Percentiles rank a stretch among this genome's conserved stretches.
Conservation (phyloP, 2,888 invertebrate species). For the Abscondita cerata region DNA sequence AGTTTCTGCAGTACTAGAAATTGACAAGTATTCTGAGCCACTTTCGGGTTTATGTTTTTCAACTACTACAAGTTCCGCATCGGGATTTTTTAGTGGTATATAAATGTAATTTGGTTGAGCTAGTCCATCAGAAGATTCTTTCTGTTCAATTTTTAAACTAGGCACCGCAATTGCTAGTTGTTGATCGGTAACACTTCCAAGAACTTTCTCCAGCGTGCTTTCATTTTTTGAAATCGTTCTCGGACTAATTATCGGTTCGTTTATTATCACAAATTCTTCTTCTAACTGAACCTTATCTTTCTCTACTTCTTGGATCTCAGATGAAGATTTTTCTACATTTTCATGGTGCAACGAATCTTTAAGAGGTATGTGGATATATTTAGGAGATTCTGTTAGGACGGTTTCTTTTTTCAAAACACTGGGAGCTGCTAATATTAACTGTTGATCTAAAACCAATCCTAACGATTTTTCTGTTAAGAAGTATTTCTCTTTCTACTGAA, state of each 20-base stretch:
- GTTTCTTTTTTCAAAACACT: constrained; percentile 9
- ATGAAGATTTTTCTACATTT: not conserved
- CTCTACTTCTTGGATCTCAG: not conserved
- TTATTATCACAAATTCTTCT: too few relatives aligned
- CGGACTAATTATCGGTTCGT: constrained; percentile 4
- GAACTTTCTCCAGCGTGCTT: constrained; percentile 14
- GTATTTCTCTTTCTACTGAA: not conserved
- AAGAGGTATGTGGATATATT: constrained; percentile 40
- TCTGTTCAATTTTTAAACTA: not conserved
- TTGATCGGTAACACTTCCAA: constrained; percentile 19
- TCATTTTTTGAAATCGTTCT: constrained; percentile 5
- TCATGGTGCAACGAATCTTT: constrained; percentile 36
- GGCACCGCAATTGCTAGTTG: constrained; percentile 26
- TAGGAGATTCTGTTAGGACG: constrained; percentile 18
- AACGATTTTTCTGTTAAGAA: constrained; percentile 3
- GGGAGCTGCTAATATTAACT: constrained; percentile 18
- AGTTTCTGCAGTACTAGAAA: too few relatives aligned
- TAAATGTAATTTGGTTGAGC: constrained; percentile 24
- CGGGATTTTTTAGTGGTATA: constrained; percentile 27
- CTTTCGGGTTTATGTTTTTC: too few relatives aligned
- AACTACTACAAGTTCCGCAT: too few relatives aligned
- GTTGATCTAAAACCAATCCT: constrained; percentile 19
- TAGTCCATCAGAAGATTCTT: not conserved
- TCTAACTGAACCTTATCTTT: not conserved
- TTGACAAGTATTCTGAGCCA: too few relatives aligned